Percentiles rank a stretch among this genome's conserved stretches.
phyloP scores from a whole-genome alignment of 1,140 invertebrate species.

The Papilio aristodemus region DNA sequence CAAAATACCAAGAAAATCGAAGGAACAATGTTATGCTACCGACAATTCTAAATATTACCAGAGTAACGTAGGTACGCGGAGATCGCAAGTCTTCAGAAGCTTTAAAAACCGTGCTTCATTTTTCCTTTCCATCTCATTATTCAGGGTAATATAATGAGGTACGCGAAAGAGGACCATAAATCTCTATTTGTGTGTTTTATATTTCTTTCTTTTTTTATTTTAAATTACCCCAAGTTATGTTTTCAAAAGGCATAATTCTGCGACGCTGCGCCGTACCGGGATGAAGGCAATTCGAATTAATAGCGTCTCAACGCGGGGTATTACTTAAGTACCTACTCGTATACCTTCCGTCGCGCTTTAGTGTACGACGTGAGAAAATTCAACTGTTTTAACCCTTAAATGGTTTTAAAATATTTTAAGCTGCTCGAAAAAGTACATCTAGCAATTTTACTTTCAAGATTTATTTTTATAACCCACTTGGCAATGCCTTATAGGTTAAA shows the following conservation, averaged over 20 bases:
- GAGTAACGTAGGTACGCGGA: conserved; percentile 4
- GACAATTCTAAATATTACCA: conserved; percentile 22
- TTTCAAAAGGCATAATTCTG: conserved; percentile 24
- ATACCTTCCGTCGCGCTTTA: conserved; percentile 27
- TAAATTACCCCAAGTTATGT: conserved; percentile 24
- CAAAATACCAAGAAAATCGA: not conserved
- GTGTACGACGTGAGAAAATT: conserved; percentile 28
- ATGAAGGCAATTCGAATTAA: conserved; percentile 31
- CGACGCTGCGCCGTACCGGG: conserved; percentile 19
- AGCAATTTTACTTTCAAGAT: not conserved
- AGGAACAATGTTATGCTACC: conserved; percentile 11
- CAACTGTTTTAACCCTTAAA: conserved; percentile 13
- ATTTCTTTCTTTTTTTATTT: conserved; percentile 20
- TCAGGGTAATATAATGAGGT: conserved; percentile 24
- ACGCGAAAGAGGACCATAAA: conserved; percentile 29
- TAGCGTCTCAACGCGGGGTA: conserved; percentile 26
- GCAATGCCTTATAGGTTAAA: not conserved
- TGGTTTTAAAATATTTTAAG: conserved; percentile 12
- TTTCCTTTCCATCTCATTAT: conserved; percentile 26
- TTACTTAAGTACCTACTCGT: conserved; percentile 29
- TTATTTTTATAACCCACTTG: conserved; percentile 12
- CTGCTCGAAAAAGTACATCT: conserved; percentile 1
- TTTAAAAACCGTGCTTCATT: conserved; percentile 19
- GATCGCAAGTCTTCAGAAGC: conserved; percentile 7
- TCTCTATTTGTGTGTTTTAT: conserved; percentile 31